Evolutionary conservation across 2,113 vertebrate species (phyloP), one percentile per base, ranked within the genome.

Genomic region (Madoqua kirkii): DNA sequence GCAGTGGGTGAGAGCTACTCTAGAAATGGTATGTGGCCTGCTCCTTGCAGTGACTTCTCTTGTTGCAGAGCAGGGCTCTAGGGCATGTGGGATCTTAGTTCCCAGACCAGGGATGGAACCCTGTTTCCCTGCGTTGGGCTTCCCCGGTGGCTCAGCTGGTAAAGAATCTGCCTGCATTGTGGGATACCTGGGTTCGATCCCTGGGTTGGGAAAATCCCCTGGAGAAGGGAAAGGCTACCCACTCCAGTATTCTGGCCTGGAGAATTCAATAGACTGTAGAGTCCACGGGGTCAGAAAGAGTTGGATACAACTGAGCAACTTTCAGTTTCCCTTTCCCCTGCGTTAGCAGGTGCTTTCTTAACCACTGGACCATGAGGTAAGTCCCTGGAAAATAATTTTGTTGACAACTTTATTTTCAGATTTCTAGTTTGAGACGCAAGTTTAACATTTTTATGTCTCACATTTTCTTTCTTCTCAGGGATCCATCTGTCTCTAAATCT

Each of bases 401-500:
- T 82, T 88, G 16, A 31, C 43, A 88, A 67, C 59, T 94, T 76
- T 48, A 25, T 40, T 95, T 48, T 84, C 0, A 17, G 3, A 74
- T 78, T 89, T 45, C 45, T 96, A 48, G 52, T 95, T 97, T 97
- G 59, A 67, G 31, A 19, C 9, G 0, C 67, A 33, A 84, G 13
- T 64, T 64, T 85, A 60, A 0, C 13, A 2, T 85, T 54, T 88
- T 94, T 88, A 93, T 93, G 2, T 86, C 40, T 98, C 2, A 79
- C 45, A 57, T 96, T 94, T 85, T 87, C 83, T 97, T 94, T 94
- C 52, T 89, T 27, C 52, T 87, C 97, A 99, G 99, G 98, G 99
- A 99, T 97, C 99, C 98, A 2, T 99, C 99, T 0, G 99, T 99
- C 21, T 99, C 99, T 43, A 99, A 99, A 97, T 99, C 99, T 33